A percentile compares a stretch with the other conserved stretches of the same genome.
Evolutionary conservation across 2,888 invertebrate genomes (phyloP).

Genomic region (Lasioglossum zephyrum): DNA sequence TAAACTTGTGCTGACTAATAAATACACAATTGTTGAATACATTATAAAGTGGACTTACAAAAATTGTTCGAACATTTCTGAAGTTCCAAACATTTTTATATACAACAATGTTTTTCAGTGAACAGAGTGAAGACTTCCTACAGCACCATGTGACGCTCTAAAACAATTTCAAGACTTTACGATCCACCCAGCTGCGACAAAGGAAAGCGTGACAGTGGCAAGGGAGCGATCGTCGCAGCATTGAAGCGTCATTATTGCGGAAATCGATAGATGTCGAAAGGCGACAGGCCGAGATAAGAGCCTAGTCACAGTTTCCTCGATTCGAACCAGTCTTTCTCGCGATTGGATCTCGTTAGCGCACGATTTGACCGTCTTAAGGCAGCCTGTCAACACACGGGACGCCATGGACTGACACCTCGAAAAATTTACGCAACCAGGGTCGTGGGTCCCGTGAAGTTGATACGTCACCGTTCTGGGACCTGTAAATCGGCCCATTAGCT

Average conservation of each 20-base stretch:
- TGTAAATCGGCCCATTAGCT: constrained; percentile 51
- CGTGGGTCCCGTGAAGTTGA: not conserved
- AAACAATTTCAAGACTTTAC: not conserved
- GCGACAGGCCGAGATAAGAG: not conserved
- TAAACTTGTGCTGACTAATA: not conserved
- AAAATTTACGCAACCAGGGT: constrained; percentile 41
- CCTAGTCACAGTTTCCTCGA: not conserved
- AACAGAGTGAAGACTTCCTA: not conserved
- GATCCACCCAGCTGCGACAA: not conserved
- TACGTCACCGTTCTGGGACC: not conserved
- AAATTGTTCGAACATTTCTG: not conserved
- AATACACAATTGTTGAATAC: not conserved
- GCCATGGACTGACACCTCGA: not conserved
- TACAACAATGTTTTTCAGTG: too few relatives aligned
- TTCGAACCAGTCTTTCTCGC: not conserved
- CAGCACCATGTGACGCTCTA: not conserved
- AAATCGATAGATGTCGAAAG: not conserved
- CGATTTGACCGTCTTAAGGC: constrained; percentile 26
- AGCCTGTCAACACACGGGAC: not conserved
- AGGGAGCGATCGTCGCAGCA: constrained; percentile 16
- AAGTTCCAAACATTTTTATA: too few relatives aligned
- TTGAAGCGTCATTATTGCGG: not conserved
- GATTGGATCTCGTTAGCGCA: constrained; percentile 39
- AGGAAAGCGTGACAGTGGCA: not conserved
- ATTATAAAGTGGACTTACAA: not conserved